Base-by-base conservation (phyloP, 2,797 vertebrate genomes). In the Takifugu ocellatus region DNA sequence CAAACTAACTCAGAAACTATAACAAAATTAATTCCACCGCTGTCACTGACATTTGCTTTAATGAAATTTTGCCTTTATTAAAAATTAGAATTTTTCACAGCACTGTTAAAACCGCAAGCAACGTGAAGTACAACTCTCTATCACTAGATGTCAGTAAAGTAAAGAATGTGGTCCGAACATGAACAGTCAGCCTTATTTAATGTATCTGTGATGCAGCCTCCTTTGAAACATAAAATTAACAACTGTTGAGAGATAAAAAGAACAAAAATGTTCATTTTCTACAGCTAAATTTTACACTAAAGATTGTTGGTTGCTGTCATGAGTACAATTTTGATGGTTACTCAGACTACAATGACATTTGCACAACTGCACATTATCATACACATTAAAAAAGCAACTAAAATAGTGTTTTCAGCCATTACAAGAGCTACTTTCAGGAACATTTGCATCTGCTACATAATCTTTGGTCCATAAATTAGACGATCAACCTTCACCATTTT, bases 401-500 rank as follows among this genome's bases (percentile, higher is more conserved):
- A 11, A 47, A 27, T 24, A 9, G 14, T 6, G 2, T 29, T 39
- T 25, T 33, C 31, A 33, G 29, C 29, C 29, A 6, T 6, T 31
- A 31, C 29, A 31, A 31, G 6, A 31, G 25, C 4, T 7, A 25
- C 6, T 15, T 52, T 45, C 10, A 43, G 49, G 47, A 50, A 15
- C 46, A 12, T 10, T 25, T 46, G 1, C 8, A 48, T 29, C 21
- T 25, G 14, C 39, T 43, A 47, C 46, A 55, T 42, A 64, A 25
- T 45, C 44, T 55, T 55, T 51, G 31, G 52, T 54, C 24, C 11
- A 43, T 25, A 59, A 63, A 59, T 59, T 50, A 6, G 15, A 49
- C 3, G 2, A 10, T 5, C 31, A 58, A 16, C 42, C 50, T 5
- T 2, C n/a, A 17, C 15, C 21, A 14, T 39, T 39, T 39, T 39